These are phyloP conservation scores for Oreochromis niloticus DNA, from an alignment of 2,113 vertebrate species.

Conservation along the genomic window DNA sequence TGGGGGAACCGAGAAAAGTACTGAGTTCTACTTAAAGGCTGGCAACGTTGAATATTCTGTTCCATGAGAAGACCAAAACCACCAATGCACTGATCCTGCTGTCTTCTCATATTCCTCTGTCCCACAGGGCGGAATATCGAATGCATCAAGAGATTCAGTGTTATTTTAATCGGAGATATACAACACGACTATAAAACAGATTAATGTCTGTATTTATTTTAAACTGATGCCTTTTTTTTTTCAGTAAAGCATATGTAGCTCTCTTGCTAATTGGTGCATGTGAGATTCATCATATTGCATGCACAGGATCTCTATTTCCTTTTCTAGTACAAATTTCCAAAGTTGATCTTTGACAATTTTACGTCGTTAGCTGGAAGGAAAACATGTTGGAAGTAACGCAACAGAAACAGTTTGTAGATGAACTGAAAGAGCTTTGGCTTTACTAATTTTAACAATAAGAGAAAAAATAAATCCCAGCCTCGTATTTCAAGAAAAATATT, in stretches of 20 bases:
- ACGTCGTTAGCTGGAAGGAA: background rate
- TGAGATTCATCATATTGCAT: background rate
- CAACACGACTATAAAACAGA: background rate
- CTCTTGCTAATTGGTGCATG: background rate
- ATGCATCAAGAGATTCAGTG: no score
- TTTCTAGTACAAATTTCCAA: background rate
- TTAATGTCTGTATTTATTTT: background rate
- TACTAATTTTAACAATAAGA: background rate
- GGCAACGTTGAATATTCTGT: background rate
- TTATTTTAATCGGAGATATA: background rate
- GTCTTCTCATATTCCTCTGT: background rate
- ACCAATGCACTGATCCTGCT: background rate
- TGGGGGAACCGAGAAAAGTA: background rate
- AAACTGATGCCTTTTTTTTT: background rate
- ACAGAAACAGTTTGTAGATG: background rate
- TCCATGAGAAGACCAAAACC: background rate
- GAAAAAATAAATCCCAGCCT: background rate
- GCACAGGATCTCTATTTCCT: background rate
- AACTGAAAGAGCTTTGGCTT: background rate
- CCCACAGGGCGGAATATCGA: background rate
- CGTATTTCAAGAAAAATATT: background rate
- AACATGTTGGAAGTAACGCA: background rate
- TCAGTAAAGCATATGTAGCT: background rate
- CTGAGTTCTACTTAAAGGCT: background rate
- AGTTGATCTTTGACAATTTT: background rate